These are phyloP conservation scores for Caenorhabditis sp. DNA, from an alignment of 2,888 invertebrate genomes.

Conservation along the genomic window DNA sequence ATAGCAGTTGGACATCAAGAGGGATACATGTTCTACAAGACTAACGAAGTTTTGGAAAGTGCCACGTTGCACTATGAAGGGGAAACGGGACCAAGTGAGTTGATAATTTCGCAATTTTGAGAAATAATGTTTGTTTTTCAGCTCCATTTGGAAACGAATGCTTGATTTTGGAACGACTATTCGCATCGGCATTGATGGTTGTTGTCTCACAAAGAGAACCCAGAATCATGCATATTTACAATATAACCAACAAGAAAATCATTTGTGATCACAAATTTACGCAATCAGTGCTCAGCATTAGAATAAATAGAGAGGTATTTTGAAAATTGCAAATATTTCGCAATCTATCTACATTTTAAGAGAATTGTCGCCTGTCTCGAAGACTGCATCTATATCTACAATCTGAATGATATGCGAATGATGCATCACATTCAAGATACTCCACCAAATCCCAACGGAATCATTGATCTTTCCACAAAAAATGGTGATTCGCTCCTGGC, in stretches of 20 bases:
- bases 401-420: slow-evolving; percentile 79
- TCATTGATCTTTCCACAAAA: slow-evolving; percentile 71
- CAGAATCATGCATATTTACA: slow-evolving; percentile 90
- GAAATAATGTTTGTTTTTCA: slow-evolving; percentile 5
- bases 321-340: background rate
- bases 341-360: slow-evolving; percentile 73
- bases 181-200: slow-evolving; percentile 94
- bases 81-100: slow-evolving; percentile 26
- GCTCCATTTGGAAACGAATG: slow-evolving; percentile 26
- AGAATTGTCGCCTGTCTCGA: slow-evolving; percentile 94
- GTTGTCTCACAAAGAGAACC: slow-evolving; percentile 86
- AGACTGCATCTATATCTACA: slow-evolving; percentile 96
- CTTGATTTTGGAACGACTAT: slow-evolving; percentile 84
- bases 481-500: slow-evolving; percentile 89
- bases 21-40: slow-evolving; percentile 88
- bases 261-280: slow-evolving; percentile 95
- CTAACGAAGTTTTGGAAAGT: slow-evolving; percentile 77
- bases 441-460: slow-evolving; percentile 89
- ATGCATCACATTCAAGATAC: slow-evolving; percentile 97
- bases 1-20: slow-evolving; percentile 89
- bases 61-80: slow-evolving; percentile 34
- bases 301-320: slow-evolving; percentile 88
- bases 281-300: slow-evolving; percentile 92
- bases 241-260: slow-evolving; percentile 80
- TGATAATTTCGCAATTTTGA: background rate